These are phyloP conservation scores for Dryobates pubescens DNA, from an alignment of 2,797 vertebrate genomes.

Conservation along the genomic window DNA sequence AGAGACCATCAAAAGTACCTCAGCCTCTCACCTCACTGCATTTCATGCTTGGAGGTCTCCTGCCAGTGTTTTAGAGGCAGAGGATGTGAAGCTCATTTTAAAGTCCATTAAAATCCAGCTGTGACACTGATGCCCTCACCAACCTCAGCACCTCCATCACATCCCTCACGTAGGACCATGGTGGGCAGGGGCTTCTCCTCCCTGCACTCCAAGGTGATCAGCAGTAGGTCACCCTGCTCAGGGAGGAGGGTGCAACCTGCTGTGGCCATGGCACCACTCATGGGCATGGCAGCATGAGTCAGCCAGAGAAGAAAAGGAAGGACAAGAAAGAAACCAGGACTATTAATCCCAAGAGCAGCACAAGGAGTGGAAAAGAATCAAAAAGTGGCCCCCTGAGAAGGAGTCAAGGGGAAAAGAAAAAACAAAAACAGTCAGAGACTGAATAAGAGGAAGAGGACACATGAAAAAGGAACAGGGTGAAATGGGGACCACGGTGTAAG, in stretches of 20 bases:
- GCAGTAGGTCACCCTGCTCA: accelerated
- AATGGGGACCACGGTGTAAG: background rate
- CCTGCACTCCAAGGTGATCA: background rate
- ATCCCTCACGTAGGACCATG: background rate
- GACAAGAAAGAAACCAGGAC: background rate
- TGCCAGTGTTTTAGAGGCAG: background rate
- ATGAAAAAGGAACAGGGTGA: background rate
- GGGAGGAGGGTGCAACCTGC: accelerated
- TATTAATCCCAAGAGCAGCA: background rate
- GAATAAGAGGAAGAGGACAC: background rate
- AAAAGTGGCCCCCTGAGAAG: background rate
- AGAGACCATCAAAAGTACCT: background rate
- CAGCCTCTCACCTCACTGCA: background rate
- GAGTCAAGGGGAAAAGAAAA: background rate
- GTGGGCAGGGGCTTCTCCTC: background rate
- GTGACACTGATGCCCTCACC: background rate
- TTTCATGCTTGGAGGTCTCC: background rate
- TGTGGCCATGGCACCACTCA: background rate
- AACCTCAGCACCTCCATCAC: background rate
- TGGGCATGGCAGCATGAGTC: accelerated
- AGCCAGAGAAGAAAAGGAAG: background rate
- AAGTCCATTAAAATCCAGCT: background rate
- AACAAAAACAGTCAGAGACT: background rate
- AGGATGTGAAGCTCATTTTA: background rate
- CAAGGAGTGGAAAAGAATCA: background rate